Evolutionary conservation across 2,888 invertebrate species (phyloP), one percentile per base, ranked within the genome.

Genomic region (Drosophila dives): DNA sequence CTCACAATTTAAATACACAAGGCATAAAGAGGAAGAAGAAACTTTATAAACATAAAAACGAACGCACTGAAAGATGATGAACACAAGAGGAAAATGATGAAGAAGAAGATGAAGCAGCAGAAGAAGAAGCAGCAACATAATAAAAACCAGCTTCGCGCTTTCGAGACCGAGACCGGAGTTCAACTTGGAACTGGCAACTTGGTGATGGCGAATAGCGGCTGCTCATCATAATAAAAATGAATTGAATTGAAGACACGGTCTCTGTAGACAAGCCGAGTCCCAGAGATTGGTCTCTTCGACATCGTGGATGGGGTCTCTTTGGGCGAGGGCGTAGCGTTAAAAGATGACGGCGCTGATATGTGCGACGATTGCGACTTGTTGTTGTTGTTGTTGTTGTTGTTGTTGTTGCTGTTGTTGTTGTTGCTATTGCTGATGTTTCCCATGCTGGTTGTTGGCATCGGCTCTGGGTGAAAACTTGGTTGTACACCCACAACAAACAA

Each of bases 211-310:
- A 70, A 63, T 70, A 75, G 72, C 78, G 69, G 69, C 80, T 75
- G 81, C 89, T 88, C 86, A 86, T 86, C 90, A 86, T 86, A 90
- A 86, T 90, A 86, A 90, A 86, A 86, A 81, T 81, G 90, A 86
- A 87, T 85, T 85, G 88, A 89, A 85, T 89, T 78, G 72, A 81
- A 81, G 83, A 81, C 70, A 81, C 70, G 73, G 54, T 32, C 60
- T 45, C 51, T 56, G 65, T 50, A 36, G 62, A 61, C 36, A 36
- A 17, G 48, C 54, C 56, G 63, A 50, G 64, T 32, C n/a, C 64
- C 59, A 40, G 60, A 54, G 64, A 56, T 62, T 50, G 51, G 40
- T 40, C 55, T 32, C 58, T 75, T 49, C 75, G 15, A 45, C 60
- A 55, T 61, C 26, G n/a, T 61, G 66, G 55, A 32, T 34, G 60